Base-by-base conservation (phyloP, 2,888 invertebrate genomes). In the Aleiodes leptofemur region DNA sequence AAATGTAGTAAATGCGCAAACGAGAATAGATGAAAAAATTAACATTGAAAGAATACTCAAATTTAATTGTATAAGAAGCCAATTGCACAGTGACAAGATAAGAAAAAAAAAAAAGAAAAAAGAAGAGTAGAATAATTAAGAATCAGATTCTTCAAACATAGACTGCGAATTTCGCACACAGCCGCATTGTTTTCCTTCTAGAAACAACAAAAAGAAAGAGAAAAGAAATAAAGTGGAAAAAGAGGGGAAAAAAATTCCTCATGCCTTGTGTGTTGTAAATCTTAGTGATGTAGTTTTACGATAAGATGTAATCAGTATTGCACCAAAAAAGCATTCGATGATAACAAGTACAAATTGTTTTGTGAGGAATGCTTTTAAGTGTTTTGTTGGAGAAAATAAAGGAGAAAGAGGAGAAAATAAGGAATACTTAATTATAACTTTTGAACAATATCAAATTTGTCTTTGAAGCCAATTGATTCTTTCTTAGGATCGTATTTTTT, bases 371-470 rank as follows among this genome's bases (percentile, higher is more conserved):
- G 48, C 48, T 55, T 59, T 9, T 55, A 16, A 57, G 34, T 48
- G 13, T 34, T 31, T 11, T 69, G 34, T 55, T 31, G 51, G 31
- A 14, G 7, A 38, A 50, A 23, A 50, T 23, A 76, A 23, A 23
- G 23, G 23, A 23, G 57, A 29, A 64, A 29, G 51, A 55, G 14
- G 13, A 34, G 29, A 72, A 38, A 55, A 74, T 4, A 23, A 11
- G 23, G n/a, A 9, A 48, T 61, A 29, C 3, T 53, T 8, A 29
- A n/a, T 91, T 94, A 97, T 90, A 97, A 93, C 91, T 97, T 96
- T 90, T 97, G 96, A 82, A 97, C 96, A 88, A 97, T 97, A 90
- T 97, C 96, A 88, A 96, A 97, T 91, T 97, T 97, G 91, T 96
- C 95, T 90, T 95, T 95, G 87, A 97, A 94, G 91, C 97, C 97